These are phyloP conservation scores for Dolichoris vasculosae DNA, from an alignment of 1,140 invertebrate genomes.

Conservation along the genomic window DNA sequence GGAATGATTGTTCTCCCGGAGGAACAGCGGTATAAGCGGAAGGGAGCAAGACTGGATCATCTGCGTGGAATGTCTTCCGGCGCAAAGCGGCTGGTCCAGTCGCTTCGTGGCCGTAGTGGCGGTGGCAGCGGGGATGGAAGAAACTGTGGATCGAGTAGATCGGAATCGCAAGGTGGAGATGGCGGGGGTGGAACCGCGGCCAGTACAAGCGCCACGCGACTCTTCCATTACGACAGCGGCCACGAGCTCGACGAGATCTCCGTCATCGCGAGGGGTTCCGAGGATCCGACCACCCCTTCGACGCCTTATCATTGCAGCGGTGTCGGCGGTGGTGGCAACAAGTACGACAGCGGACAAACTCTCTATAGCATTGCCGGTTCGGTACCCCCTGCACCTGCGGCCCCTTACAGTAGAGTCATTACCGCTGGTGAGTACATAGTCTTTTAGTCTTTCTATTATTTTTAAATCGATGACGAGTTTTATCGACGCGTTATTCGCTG, in stretches of 20 bases:
- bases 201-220: slow-evolving; percentile 73
- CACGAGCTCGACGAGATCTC: slow-evolving; percentile 87
- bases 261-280: slow-evolving; percentile 79
- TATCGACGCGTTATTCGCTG: no score
- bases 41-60: slow-evolving; percentile 71
- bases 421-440: slow-evolving; percentile 62
- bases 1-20: neutral
- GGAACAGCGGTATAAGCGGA: neutral
- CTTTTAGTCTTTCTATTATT: neutral
- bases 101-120: slow-evolving; percentile 76
- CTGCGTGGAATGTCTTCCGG: slow-evolving; percentile 77
- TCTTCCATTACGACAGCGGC: slow-evolving; percentile 75
- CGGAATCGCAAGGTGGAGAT: slow-evolving; percentile 71
- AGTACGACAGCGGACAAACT: slow-evolving; percentile 72
- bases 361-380: slow-evolving; percentile 70
- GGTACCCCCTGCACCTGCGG: slow-evolving; percentile 66
- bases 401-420: slow-evolving; percentile 61
- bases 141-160: slow-evolving; percentile 64
- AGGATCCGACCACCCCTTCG: slow-evolving; percentile 79
- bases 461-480: no score
- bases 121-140: slow-evolving; percentile 64
- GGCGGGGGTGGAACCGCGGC: slow-evolving; percentile 68
- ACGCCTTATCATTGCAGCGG: slow-evolving; percentile 76
- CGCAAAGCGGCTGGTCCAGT: slow-evolving; percentile 82
- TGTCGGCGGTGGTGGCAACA: slow-evolving; percentile 76